These are phyloP conservation scores for Lutraria rhynchaena DNA, from an alignment of 1,140 invertebrate species.

Conservation along the genomic window DNA sequence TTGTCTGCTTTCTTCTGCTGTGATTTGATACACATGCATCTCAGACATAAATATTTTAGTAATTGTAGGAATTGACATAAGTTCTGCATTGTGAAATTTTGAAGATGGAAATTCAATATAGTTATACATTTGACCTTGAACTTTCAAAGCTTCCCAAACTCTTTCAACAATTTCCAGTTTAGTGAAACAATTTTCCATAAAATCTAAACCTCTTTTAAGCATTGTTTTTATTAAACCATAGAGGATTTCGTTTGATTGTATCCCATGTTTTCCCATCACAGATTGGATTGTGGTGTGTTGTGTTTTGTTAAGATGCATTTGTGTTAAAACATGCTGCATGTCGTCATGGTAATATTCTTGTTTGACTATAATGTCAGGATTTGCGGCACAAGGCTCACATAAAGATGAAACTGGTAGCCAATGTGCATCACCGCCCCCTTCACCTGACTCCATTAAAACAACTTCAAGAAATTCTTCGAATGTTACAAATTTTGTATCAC, in stretches of 20 bases:
- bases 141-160: conserved; percentile 23
- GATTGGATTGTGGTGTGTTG: background rate
- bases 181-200: background rate
- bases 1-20: conserved; percentile 1
- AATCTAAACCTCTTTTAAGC: background rate
- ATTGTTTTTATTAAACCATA: conserved; percentile 15
- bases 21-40: conserved; percentile 18
- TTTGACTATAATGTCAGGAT: conserved; percentile 24
- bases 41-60: background rate
- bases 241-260: conserved; percentile 3
- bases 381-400: background rate
- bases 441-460: background rate
- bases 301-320: background rate
- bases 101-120: background rate
- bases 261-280: background rate
- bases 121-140: conserved; percentile 38
- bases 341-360: conserved; percentile 32
- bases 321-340: background rate
- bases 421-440: background rate
- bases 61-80: background rate
- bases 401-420: background rate
- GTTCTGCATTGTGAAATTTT: background rate
- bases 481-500: background rate
- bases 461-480: conserved; percentile 21
- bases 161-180: background rate